Base-by-base conservation (phyloP, 2,113 vertebrate species). In the Orthonyx spaldingii region DNA sequence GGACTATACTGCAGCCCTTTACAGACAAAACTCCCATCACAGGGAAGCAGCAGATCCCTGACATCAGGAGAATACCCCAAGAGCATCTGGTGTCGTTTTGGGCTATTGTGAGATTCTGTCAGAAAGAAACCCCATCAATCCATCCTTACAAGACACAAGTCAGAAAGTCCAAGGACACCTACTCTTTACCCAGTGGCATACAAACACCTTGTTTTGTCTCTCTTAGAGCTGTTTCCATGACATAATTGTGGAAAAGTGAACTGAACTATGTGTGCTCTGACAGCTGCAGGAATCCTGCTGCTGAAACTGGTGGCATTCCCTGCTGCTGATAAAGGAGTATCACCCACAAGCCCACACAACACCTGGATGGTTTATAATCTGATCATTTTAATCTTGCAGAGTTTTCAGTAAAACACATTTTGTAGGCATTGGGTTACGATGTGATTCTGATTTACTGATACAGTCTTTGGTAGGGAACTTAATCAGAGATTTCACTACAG, bases 311-410 rank as follows among this genome's bases (percentile, higher is more conserved):
- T 95, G 65, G 84, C 93, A 16, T 95, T 30, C 42, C 86, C 89
- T 1, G 93, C 95, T 27, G 97, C 94, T 13, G 96, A 89, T 13
- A 95, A 33, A 46, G 96, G 72, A 30, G 79, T 11, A 49, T 97
- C 96, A 14, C 96, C 92, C 71, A 61, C 32, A 44, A 96, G 50
- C n/a, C 90, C 91, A 78, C 81, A 47, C n/a, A 96, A 33, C 23
- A 94, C 74, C 35, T 41, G 52, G 37, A 92, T 60, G n/a, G 76
- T 84, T 49, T 85, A 82, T 77, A 30, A 33, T 96, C 59, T 15
- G 64, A 93, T 71, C 76, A 89, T 97, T 97, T 57, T 91, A 97
- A 35, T 96, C 88, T 21, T 85, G 83, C 57, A 97, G 85, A 23
- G 20, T 74, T 13, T 91, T 90, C 24, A 97, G 86, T 10, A 95